phyloP scores from a whole-genome alignment of 2,888 invertebrate species.

The Acronicta psi region DNA sequence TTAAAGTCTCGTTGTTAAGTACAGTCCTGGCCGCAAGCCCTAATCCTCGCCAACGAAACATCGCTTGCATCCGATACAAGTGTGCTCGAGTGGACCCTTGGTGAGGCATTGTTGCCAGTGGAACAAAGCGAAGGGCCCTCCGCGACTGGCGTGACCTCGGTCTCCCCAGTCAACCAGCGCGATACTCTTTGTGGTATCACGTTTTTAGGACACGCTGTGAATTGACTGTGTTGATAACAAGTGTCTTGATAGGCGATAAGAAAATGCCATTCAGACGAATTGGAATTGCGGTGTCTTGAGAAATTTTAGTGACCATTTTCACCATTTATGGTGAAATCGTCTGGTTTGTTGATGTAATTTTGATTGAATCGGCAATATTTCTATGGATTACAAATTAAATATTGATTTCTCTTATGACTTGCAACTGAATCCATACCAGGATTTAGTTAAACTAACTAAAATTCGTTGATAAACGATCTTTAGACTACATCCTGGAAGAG shows the following conservation, averaged over 20 bases:
- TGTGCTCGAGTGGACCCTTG: slow-evolving; percentile 77
- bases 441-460: no score
- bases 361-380: neutral
- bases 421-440: no score
- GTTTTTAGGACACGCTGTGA: slow-evolving; percentile 81
- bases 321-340: neutral
- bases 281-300: neutral
- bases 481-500: no score
- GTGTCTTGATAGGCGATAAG: slow-evolving; percentile 60
- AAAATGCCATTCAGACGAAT: slow-evolving; percentile 23
- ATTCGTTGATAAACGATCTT: no score
- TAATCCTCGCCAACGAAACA: slow-evolving; percentile 80
- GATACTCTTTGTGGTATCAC: slow-evolving; percentile 86
- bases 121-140: slow-evolving; percentile 86
- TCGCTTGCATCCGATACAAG: slow-evolving; percentile 86
- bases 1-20: slow-evolving; percentile 59
- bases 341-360: neutral
- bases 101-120: slow-evolving; percentile 83
- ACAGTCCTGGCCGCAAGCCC: slow-evolving; percentile 69
- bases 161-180: slow-evolving; percentile 69
- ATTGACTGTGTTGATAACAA: slow-evolving; percentile 76
- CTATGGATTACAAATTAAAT: neutral
- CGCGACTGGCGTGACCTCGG: slow-evolving; percentile 80
- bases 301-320: slow-evolving; percentile 4
- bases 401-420: no score